Evolutionary conservation across 2,113 vertebrate species (phyloP).

Genomic region (Pyrgilauda ruficollis): DNA sequence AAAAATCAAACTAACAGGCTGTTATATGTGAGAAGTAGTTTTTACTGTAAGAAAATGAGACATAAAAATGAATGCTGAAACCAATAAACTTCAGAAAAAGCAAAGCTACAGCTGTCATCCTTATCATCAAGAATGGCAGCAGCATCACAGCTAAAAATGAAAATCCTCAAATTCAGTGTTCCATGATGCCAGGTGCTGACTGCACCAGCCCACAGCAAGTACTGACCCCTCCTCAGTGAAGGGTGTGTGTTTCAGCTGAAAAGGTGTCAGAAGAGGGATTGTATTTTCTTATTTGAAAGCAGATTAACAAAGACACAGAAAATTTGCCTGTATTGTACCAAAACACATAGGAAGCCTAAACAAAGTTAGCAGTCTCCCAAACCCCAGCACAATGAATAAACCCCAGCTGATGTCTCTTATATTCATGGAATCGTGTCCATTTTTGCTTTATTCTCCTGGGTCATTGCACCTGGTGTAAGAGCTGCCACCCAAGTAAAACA

Average conservation of each 20-base stretch:
- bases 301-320: neutral
- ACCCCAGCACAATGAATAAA: neutral
- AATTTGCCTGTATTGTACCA: neutral
- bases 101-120: conserved; percentile 18
- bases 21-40: neutral
- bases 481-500: neutral
- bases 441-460: neutral
- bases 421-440: rapidly evolving
- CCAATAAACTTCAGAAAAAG: neutral
- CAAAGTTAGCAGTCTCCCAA: neutral
- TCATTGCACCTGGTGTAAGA: neutral
- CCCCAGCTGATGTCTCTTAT: neutral
- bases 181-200: neutral
- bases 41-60: neutral
- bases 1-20: neutral
- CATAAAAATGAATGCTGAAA: neutral
- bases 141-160: neutral
- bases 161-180: neutral
- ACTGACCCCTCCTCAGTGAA: neutral
- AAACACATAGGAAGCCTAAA: neutral
- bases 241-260: neutral
- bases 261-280: neutral
- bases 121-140: neutral
- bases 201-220: neutral
- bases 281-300: neutral